Evolutionary conservation across 92 coral and sea anemone genomes (phyloP).

Genomic region (Actinernus sp.): DNA sequence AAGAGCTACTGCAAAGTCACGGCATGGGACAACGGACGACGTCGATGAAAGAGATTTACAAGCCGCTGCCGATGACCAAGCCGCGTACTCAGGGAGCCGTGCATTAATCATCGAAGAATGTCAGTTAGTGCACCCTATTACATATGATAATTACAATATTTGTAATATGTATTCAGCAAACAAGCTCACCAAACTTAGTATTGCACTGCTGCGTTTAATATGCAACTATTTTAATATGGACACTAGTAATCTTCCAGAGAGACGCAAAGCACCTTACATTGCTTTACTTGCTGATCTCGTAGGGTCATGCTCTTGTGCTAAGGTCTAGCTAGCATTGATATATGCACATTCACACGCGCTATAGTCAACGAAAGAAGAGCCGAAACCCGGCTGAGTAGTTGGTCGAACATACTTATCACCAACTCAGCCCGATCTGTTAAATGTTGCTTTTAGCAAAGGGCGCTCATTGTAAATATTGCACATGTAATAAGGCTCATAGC

Average conservation of each 20-base stretch:
- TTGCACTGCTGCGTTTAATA: not conserved
- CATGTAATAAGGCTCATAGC: too few relatives aligned
- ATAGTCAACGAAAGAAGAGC: too few relatives aligned
- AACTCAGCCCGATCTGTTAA: too few relatives aligned
- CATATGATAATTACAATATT: not conserved
- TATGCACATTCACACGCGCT: too few relatives aligned
- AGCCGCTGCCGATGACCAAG: conserved; percentile 15
- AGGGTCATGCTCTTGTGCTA: not conserved
- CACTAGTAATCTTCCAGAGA: not conserved
- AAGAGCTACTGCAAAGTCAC: conserved; percentile 49
- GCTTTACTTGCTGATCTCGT: not conserved
- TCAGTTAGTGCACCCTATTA: not conserved
- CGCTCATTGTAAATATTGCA: too few relatives aligned
- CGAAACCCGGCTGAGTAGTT: too few relatives aligned
- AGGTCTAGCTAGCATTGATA: too few relatives aligned
- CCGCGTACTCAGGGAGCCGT: not conserved
- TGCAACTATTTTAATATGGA: conserved; percentile 1
- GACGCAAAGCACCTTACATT: not conserved
- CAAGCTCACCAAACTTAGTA: not conserved
- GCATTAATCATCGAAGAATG: not conserved
- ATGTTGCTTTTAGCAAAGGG: too few relatives aligned
- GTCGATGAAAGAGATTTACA: not conserved
- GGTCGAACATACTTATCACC: too few relatives aligned
- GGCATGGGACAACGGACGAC: conserved; percentile 2
- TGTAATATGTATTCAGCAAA: not conserved